phyloP scores from a whole-genome alignment of 2,113 vertebrate genomes.

The Carollia perspicillata region DNA sequence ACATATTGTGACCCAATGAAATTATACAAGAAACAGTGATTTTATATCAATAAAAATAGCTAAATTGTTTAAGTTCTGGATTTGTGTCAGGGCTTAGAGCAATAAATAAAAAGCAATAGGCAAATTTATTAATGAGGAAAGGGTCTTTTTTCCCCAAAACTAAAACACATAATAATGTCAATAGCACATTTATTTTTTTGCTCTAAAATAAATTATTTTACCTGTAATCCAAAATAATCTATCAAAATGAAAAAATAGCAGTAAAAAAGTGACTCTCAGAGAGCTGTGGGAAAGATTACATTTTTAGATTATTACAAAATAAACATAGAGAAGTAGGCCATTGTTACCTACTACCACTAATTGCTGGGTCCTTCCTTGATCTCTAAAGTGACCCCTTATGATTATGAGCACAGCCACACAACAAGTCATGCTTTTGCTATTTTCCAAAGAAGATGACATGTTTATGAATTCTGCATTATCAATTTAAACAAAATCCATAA shows the following conservation, averaged over 20 bases:
- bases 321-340: background rate
- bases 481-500: constrained; percentile 3
- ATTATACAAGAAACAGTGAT: background rate
- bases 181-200: background rate
- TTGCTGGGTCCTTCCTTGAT: background rate
- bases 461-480: background rate
- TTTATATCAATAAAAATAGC: background rate
- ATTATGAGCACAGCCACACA: background rate
- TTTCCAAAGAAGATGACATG: background rate
- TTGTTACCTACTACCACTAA: background rate
- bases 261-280: background rate
- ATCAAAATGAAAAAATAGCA: background rate
- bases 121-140: background rate
- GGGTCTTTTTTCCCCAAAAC: background rate
- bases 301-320: background rate
- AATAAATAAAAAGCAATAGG: background rate
- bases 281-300: background rate
- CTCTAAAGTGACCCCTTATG: background rate
- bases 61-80: background rate
- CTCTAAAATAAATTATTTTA: background rate
- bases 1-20: background rate
- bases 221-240: background rate
- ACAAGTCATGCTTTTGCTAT: background rate
- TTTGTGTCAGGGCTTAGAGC: background rate
- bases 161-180: background rate